These are phyloP conservation scores for Marronus borbonicus DNA, from an alignment of 2,888 invertebrate genomes.

Conservation along the genomic window DNA sequence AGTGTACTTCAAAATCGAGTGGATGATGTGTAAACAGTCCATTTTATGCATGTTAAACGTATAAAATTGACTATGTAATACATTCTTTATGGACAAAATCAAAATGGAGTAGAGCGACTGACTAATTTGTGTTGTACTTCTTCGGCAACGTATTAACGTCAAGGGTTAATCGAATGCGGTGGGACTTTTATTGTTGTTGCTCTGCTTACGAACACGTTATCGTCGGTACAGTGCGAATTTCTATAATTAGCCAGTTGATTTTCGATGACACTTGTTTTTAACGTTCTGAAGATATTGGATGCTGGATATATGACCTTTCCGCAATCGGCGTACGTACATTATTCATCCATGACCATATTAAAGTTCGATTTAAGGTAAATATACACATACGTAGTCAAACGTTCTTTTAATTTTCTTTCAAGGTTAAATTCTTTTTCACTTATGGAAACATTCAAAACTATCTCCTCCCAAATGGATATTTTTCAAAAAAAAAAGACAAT, in stretches of 20 bases:
- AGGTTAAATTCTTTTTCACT: background rate
- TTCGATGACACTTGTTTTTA: conserved; percentile 44
- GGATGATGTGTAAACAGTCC: conserved; percentile 60
- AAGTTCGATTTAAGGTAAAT: conserved; percentile 53
- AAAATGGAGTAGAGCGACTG: conserved; percentile 67
- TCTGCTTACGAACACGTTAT: conserved; percentile 48
- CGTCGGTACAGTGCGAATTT: conserved; percentile 23
- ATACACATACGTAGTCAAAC: background rate
- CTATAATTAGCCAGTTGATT: conserved; percentile 42
- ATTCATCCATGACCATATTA: conserved; percentile 44
- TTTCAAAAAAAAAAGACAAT: too few relatives aligned
- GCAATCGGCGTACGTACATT: conserved; percentile 46
- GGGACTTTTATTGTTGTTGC: conserved; percentile 49
- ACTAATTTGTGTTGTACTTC: conserved; percentile 65
- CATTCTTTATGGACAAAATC: conserved; percentile 66
- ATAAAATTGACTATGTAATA: conserved; percentile 63
- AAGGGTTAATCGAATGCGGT: conserved; percentile 47
- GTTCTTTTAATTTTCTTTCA: conserved; percentile 10
- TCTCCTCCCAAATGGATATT: too few relatives aligned
- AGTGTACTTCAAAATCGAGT: conserved; percentile 60
- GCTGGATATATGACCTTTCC: conserved; percentile 54
- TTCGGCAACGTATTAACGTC: conserved; percentile 29
- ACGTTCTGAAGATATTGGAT: conserved; percentile 51
- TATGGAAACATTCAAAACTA: too few relatives aligned
- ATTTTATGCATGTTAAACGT: conserved; percentile 60